Evolutionary conservation across 2,113 vertebrate genomes (phyloP).

Genomic region (Gracilinanus agilis): DNA sequence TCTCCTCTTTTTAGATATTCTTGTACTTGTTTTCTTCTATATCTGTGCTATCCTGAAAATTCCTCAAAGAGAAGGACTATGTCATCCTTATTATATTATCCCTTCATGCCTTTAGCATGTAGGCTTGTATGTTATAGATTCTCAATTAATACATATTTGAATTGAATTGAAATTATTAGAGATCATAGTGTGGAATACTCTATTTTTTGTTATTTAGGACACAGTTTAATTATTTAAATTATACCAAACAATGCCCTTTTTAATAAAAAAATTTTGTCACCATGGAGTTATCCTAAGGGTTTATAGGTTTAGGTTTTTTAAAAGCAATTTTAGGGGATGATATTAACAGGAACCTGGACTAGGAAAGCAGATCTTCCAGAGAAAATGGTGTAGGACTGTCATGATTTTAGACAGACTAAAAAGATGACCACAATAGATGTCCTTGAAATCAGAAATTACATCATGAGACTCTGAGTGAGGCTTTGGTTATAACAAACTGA

Average conservation of each 20-base stretch:
- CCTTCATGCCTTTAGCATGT: neutral
- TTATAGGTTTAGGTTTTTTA: no score
- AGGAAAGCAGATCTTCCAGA: no score
- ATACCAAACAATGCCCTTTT: neutral
- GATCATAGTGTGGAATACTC: neutral
- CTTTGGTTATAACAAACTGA: no score
- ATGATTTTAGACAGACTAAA: no score
- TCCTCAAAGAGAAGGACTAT: neutral
- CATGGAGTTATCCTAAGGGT: no score
- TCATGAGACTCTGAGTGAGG: no score
- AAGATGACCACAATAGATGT: no score
- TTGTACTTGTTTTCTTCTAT: neutral
- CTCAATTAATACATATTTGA: neutral
- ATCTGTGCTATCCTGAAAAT: neutral
- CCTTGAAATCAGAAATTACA: no score
- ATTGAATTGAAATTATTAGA: neutral
- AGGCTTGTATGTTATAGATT: neutral
- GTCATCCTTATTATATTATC: neutral
- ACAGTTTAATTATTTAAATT: neutral
- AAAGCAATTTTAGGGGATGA: no score
- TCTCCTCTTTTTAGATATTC: neutral
- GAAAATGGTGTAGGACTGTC: no score
- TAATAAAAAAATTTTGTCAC: no score
- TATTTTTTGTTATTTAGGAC: neutral
- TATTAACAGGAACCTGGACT: no score